These are phyloP conservation scores for Tromatobia lineatoria DNA, from an alignment of 2,888 invertebrate genomes.

Conservation along the genomic window DNA sequence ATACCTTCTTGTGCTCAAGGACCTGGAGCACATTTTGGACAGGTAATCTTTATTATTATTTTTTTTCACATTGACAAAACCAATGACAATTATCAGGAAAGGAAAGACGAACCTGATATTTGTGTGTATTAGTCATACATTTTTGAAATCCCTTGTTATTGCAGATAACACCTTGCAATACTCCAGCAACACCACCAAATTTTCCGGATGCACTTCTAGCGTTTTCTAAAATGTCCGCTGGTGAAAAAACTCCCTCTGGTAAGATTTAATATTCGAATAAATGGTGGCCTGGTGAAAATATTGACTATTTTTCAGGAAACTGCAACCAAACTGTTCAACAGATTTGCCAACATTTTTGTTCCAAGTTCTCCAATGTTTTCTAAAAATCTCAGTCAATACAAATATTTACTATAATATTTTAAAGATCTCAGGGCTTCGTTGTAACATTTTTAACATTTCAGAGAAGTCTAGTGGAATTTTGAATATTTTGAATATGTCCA, in stretches of 20 bases:
- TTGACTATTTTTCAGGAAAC: too few relatives aligned
- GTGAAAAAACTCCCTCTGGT: constrained; percentile 86
- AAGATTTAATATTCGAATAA: constrained; percentile 56
- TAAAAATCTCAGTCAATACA: too few relatives aligned
- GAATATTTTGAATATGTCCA: too few relatives aligned
- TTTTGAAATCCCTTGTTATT: constrained; percentile 69
- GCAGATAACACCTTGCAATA: constrained; percentile 97
- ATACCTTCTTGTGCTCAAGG: constrained; percentile 92
- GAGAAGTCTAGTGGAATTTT: too few relatives aligned
- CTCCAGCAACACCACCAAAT: constrained; percentile 97
- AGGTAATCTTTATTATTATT: constrained; percentile 86
- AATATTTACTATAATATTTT: too few relatives aligned
- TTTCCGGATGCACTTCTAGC: constrained; percentile 96
- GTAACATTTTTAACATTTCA: too few relatives aligned
- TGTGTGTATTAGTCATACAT: background rate
- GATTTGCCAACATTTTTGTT: too few relatives aligned
- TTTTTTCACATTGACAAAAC: background rate
- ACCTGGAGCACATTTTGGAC: constrained; percentile 92
- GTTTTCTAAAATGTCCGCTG: constrained; percentile 94
- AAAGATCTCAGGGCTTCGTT: too few relatives aligned
- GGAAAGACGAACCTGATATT: background rate
- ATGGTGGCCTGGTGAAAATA: too few relatives aligned
- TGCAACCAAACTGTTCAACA: too few relatives aligned
- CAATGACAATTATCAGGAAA: background rate
- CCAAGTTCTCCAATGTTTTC: too few relatives aligned